Conservation (phyloP, 2,797 vertebrate genomes). For the Anableps anableps region DNA sequence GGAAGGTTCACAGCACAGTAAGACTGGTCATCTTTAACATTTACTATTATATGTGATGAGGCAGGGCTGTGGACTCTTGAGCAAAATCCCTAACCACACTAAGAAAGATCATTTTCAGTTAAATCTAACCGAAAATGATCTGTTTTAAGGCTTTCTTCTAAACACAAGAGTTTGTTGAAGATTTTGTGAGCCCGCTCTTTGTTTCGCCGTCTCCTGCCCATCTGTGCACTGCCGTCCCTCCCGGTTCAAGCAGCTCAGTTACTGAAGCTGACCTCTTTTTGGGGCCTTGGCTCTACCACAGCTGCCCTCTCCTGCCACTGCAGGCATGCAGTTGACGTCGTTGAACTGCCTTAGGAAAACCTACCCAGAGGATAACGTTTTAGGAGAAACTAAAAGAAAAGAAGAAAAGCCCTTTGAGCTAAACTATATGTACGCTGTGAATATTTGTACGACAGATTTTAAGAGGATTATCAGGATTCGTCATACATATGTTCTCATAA, state of each 20-base stretch:
- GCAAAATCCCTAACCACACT: not conserved
- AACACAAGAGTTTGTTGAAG: not conserved
- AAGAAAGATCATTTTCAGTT: not conserved
- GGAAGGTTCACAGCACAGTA: not conserved
- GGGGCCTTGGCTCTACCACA: constrained; percentile 46
- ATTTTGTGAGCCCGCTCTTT: not conserved
- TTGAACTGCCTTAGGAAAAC: constrained; percentile 38
- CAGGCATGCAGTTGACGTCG: constrained; percentile 62
- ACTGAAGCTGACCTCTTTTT: constrained; percentile 47
- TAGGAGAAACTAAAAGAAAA: not conserved
- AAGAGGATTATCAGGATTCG: constrained; percentile 6
- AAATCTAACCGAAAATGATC: not conserved
- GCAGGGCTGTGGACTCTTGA: not conserved
- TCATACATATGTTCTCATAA: not conserved
- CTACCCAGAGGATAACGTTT: constrained; percentile 1
- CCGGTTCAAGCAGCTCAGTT: constrained; percentile 21
- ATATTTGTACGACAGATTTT: not conserved
- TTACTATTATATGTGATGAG: not conserved
- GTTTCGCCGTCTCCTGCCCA: not conserved
- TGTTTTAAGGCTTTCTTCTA: not conserved
- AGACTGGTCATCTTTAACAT: not conserved
- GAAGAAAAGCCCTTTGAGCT: not conserved
- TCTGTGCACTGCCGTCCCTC: not conserved
- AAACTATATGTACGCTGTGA: not conserved
- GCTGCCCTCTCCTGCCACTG: constrained; percentile 58